phyloP scores from a whole-genome alignment of 1,140 invertebrate genomes.

The Hydropsyche tenuis region DNA sequence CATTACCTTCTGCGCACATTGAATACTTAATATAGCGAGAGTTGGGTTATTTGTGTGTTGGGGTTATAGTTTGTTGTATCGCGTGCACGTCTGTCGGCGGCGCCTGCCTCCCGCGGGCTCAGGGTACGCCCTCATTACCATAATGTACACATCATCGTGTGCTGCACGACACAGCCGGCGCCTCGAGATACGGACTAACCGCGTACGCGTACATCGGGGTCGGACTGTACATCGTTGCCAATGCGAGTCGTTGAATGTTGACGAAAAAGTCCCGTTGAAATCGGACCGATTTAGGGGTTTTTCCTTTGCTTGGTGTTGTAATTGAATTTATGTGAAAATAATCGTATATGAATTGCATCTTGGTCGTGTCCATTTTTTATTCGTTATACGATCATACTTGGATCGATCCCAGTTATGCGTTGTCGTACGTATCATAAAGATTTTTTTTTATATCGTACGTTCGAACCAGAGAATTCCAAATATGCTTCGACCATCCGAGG shows the following conservation, averaged over 20 bases:
- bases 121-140: slow-evolving; percentile 31
- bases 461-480: slow-evolving; percentile 9
- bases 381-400: too few species aligned
- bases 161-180: neutral
- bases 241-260: too few species aligned
- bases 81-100: slow-evolving; percentile 26
- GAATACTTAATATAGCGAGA: neutral
- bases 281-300: neutral
- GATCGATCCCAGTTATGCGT: neutral
- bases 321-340: too few species aligned
- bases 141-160: slow-evolving; percentile 31
- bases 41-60: neutral
- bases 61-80: slow-evolving; percentile 4
- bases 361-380: too few species aligned
- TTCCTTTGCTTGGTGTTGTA: neutral
- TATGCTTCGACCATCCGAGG: slow-evolving; percentile 21
- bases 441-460: too few species aligned
- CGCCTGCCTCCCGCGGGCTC: slow-evolving; percentile 41
- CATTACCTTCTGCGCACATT: too few species aligned
- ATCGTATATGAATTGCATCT: too few species aligned
- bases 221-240: too few species aligned
- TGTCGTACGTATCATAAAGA: too few species aligned
- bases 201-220: too few species aligned
- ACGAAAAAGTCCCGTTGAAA: too few species aligned
- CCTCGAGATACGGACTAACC: neutral